phyloP scores from a whole-genome alignment of 2,888 invertebrate species.

The Cloeon dipterum region DNA sequence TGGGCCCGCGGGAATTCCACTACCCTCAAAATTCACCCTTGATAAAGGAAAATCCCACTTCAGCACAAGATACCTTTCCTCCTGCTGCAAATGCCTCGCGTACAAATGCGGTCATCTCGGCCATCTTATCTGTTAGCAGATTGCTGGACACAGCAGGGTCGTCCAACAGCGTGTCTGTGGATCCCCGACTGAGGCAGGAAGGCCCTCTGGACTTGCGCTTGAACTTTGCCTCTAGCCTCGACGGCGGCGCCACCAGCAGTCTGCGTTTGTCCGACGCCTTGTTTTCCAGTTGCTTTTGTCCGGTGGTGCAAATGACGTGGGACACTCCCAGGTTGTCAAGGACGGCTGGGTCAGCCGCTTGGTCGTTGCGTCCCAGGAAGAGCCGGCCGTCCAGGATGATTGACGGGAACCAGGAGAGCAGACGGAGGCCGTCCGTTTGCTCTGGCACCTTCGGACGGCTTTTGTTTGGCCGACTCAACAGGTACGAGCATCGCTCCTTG shows the following conservation, averaged over 20 bases:
- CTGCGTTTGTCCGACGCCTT: not conserved
- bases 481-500: slow-evolving; percentile 6
- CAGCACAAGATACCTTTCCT: too few species aligned
- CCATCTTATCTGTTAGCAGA: not conserved
- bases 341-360: slow-evolving; percentile 12
- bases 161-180: not conserved
- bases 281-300: not conserved
- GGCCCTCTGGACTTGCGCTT: not conserved
- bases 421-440: not conserved
- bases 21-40: too few species aligned
- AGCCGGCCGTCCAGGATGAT: slow-evolving; percentile 12
- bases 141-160: not conserved
- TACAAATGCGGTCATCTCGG: slow-evolving; percentile 9
- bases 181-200: not conserved
- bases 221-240: not conserved
- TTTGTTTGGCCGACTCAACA: not conserved
- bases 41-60: too few species aligned
- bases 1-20: too few species aligned
- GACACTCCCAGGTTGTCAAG: slow-evolving; percentile 6
- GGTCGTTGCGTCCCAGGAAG: slow-evolving; percentile 14
- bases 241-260: not conserved
- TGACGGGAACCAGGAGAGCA: slow-evolving; percentile 13
- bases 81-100: slow-evolving; percentile 9
- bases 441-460: not conserved
- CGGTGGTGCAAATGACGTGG: not conserved